phyloP scores from a whole-genome alignment of 2,888 invertebrate genomes.

The Cephus spinipes region DNA sequence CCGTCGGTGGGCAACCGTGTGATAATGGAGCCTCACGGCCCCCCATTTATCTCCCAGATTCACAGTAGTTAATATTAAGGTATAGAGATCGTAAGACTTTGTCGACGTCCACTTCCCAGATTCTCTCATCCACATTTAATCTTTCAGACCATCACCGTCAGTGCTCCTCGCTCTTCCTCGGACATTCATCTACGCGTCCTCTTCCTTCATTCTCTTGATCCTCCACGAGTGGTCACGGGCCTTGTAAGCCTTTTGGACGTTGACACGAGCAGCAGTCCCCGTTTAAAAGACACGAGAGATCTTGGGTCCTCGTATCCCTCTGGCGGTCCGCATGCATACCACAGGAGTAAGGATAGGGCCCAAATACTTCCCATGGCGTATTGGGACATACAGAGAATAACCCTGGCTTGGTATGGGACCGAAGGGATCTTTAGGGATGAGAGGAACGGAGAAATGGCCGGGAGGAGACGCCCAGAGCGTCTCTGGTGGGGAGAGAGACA shows the following conservation, averaged over 20 bases:
- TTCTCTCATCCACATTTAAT: not conserved
- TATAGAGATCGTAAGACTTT: not conserved
- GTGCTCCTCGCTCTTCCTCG: not conserved
- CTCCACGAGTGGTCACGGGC: not conserved
- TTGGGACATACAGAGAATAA: not conserved
- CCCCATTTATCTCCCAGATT: not conserved
- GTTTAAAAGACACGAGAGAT: not conserved
- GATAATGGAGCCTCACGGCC: not conserved
- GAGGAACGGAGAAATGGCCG: not conserved
- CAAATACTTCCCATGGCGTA: not conserved
- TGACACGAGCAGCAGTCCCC: not conserved
- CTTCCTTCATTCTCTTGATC: not conserved
- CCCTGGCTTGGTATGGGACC: not conserved
- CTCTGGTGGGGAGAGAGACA: not conserved
- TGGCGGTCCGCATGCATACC: not conserved
- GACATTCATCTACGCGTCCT: not conserved
- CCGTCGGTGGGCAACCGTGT: not conserved
- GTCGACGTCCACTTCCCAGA: not conserved
- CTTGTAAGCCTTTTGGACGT: not conserved
- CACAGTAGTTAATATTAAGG: not conserved
- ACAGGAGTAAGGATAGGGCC: not conserved
- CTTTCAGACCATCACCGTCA: not conserved
- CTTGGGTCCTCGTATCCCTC: not conserved
- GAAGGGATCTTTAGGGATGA: not conserved
- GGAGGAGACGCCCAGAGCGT: not conserved